A percentile compares a stretch with the other conserved stretches of the same genome.
Evolutionary conservation across 2,888 invertebrate species (phyloP).

Genomic region (Pandemis corylana): DNA sequence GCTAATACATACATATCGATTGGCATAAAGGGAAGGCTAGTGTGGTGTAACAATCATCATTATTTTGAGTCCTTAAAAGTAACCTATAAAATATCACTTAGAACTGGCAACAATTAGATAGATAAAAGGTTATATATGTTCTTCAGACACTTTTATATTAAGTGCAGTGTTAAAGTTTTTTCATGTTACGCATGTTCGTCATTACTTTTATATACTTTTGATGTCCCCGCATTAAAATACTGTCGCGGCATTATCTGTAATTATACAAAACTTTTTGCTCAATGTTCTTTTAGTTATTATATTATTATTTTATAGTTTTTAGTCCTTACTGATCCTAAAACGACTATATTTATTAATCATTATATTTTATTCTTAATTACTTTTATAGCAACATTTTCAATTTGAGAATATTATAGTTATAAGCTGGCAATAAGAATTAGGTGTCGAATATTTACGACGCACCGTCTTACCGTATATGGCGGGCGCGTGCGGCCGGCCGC

Average conservation of each 20-base stretch:
- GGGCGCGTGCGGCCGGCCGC: constrained; percentile 62
- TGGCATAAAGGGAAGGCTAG: not conserved
- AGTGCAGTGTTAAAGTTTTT: too few relatives aligned
- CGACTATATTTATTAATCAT: not conserved
- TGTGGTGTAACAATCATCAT: not conserved
- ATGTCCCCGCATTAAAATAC: too few relatives aligned
- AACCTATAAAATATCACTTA: not conserved
- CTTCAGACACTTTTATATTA: too few relatives aligned
- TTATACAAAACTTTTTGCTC: too few relatives aligned
- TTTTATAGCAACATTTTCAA: constrained; percentile 40
- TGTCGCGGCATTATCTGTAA: too few relatives aligned
- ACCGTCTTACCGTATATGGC: constrained; percentile 56
- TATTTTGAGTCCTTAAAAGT: not conserved
- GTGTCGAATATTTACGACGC: constrained; percentile 70
- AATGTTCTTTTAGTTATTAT: too few relatives aligned
- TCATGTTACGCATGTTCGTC: too few relatives aligned
- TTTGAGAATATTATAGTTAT: constrained; percentile 49
- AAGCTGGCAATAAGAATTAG: constrained; percentile 61
- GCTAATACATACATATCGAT: too few relatives aligned
- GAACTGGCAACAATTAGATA: not conserved
- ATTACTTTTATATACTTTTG: too few relatives aligned
- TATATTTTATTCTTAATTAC: constrained; percentile 41
- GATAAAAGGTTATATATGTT: not conserved
- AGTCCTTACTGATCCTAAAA: not conserved
- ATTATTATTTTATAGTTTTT: not conserved